A percentile compares a stretch with the other conserved stretches of the same genome.
Conservation (phyloP, 2,888 invertebrate species). For the Ischnura elegans region DNA sequence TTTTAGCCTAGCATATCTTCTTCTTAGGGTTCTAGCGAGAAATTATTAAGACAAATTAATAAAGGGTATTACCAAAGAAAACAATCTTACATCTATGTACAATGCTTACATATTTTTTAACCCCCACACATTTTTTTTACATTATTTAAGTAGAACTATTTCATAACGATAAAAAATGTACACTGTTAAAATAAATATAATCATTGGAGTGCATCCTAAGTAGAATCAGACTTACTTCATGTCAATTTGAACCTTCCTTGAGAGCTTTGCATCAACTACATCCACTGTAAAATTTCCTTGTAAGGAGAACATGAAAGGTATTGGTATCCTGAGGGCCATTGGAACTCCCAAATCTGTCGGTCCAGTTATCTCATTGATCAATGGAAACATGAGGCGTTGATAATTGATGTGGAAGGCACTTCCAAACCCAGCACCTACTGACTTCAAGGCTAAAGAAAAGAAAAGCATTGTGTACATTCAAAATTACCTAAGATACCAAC, state of each 20-base stretch:
- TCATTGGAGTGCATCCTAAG: neutral
- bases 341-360: conserved; percentile 51
- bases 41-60: no score
- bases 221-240: conserved; percentile 32
- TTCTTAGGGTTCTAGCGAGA: no score
- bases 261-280: neutral
- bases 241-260: conserved; percentile 36
- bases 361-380: conserved; percentile 32
- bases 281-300: conserved; percentile 17
- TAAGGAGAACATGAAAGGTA: conserved; percentile 46
- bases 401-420: conserved; percentile 39
- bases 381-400: conserved; percentile 45
- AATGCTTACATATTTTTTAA: no score
- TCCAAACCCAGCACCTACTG: neutral
- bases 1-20: no score
- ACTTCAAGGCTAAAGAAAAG: neutral
- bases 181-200: no score
- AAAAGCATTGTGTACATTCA: neutral
- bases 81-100: no score
- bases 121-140: no score
- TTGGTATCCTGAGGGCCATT: conserved; percentile 41
- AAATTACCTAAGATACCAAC: neutral
- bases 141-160: no score
- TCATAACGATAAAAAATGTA: no score
- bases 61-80: no score